A percentile compares a stretch with the other conserved stretches of the same genome.
Conservation (phyloP, 1,140 invertebrate genomes). For the Drosophila jambulina region DNA sequence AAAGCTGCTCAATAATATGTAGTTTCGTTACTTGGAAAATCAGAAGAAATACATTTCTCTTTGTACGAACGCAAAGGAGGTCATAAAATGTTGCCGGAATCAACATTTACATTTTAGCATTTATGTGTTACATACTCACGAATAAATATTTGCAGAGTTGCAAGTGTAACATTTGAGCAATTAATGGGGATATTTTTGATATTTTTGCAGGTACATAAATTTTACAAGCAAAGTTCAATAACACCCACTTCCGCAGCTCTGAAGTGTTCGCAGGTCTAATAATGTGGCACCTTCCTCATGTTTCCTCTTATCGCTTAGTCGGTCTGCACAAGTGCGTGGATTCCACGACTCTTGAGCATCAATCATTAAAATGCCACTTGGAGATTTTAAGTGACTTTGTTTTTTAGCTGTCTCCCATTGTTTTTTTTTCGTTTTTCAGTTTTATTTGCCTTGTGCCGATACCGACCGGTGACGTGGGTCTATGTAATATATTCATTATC, state of each 20-base stretch:
- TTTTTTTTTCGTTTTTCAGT: background rate
- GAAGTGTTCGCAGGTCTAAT: slow-evolving; percentile 10
- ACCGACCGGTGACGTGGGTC: slow-evolving; percentile 38
- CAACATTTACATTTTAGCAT: slow-evolving; percentile 8
- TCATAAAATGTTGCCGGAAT: slow-evolving; percentile 13
- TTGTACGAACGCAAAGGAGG: slow-evolving; percentile 7
- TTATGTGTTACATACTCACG: slow-evolving; percentile 9
- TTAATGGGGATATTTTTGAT: background rate
- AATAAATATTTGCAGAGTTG: slow-evolving; percentile 40
- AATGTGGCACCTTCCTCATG: slow-evolving; percentile 7
- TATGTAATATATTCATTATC: slow-evolving; percentile 60
- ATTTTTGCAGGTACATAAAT: background rate
- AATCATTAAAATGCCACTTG: slow-evolving; percentile 20
- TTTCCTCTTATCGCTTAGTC: slow-evolving; percentile 9
- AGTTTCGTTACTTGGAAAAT: background rate
- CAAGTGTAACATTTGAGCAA: slow-evolving; percentile 23
- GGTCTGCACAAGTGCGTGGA: slow-evolving; percentile 5
- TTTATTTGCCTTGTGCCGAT: slow-evolving; percentile 7
- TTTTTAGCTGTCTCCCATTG: slow-evolving; percentile 10
- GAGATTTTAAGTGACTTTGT: slow-evolving; percentile 12
- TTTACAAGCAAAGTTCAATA: slow-evolving; percentile 9
- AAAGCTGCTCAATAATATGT: background rate
- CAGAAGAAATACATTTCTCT: slow-evolving; percentile 1
- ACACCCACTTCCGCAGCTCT: slow-evolving; percentile 11
- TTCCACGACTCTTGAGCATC: slow-evolving; percentile 15